A percentile compares a stretch with the other conserved stretches of the same genome.
phyloP scores from a whole-genome alignment of 1,140 invertebrate genomes.

The Ganaspis sp. region DNA sequence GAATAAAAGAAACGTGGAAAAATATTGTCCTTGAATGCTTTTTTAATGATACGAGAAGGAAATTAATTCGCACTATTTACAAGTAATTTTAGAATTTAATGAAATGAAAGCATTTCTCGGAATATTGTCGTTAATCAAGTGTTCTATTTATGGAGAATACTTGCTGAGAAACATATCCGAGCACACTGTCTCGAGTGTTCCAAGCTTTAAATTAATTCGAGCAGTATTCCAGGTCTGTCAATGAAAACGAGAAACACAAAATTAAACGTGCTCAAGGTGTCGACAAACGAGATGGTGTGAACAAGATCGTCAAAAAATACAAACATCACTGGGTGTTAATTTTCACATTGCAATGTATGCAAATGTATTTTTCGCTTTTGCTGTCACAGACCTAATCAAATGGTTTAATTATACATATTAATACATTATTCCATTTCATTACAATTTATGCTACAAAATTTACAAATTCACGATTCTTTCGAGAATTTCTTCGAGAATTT shows the following conservation, averaged over 20 bases:
- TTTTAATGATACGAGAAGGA: not conserved
- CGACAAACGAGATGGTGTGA: conserved; percentile 3
- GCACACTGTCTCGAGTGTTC: not conserved
- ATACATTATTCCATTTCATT: too few relatives aligned
- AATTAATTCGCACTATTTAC: not conserved
- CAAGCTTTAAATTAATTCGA: conserved; percentile 22
- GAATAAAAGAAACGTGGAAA: not conserved
- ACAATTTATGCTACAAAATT: too few relatives aligned
- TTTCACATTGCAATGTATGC: not conserved
- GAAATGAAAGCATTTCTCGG: not conserved
- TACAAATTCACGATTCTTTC: too few relatives aligned
- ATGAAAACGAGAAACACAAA: conserved; percentile 18
- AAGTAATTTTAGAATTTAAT: not conserved
- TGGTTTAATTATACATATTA: too few relatives aligned
- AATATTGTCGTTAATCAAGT: conserved; percentile 16
- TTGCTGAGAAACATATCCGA: conserved; percentile 13
- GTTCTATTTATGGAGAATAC: conserved; percentile 12
- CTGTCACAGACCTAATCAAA: too few relatives aligned
- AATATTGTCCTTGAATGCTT: not conserved
- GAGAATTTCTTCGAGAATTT: too few relatives aligned
- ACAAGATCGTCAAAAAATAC: conserved; percentile 22
- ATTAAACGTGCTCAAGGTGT: not conserved
- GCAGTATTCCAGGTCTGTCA: conserved; percentile 7
- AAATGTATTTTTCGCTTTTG: not conserved
- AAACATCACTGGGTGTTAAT: not conserved